Percentiles rank a stretch among this genome's conserved stretches.
These are phyloP conservation scores for Champsocephalus esox DNA, from an alignment of 2,797 vertebrate genomes.

Conservation along the genomic window DNA sequence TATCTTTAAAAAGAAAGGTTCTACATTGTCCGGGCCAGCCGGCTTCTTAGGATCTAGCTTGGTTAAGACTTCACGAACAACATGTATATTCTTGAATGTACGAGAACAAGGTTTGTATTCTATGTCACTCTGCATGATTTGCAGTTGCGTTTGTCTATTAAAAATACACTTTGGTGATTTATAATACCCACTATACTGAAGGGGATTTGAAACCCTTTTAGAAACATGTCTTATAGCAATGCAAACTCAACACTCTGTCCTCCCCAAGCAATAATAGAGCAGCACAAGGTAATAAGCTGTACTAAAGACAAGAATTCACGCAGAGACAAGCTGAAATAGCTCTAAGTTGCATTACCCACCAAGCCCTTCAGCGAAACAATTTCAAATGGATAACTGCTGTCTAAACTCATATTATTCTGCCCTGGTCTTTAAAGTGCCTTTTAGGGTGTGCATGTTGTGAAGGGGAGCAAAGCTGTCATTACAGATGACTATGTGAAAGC, in stretches of 20 bases:
- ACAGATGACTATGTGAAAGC: conserved; percentile 43
- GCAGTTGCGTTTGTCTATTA: conserved; percentile 45
- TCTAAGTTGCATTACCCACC: conserved; percentile 64
- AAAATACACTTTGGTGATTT: conserved; percentile 53
- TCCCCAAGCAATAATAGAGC: conserved; percentile 62
- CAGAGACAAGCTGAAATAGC: conserved; percentile 72
- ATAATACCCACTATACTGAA: conserved; percentile 57
- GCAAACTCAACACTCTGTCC: conserved; percentile 63
- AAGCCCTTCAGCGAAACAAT: conserved; percentile 67
- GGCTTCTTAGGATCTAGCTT: too few relatives aligned
- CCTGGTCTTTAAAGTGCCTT: conserved; percentile 48
- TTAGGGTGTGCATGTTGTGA: conserved; percentile 28
- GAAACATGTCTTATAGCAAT: conserved; percentile 55
- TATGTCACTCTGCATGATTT: conserved; percentile 38
- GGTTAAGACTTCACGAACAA: too few relatives aligned
- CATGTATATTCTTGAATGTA: conserved; percentile 18
- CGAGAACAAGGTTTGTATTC: conserved; percentile 39
- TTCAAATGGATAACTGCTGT: conserved; percentile 69
- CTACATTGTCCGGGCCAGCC: too few relatives aligned
- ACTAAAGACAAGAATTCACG: conserved; percentile 73
- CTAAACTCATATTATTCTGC: conserved; percentile 56
- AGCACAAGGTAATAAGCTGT: conserved; percentile 73
- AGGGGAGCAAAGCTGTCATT: conserved; percentile 40
- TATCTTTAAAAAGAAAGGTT: too few relatives aligned
- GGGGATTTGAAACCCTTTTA: conserved; percentile 42